These are phyloP conservation scores for Asarcornis scutulata DNA, from an alignment of 2,113 vertebrate genomes.

Conservation along the genomic window DNA sequence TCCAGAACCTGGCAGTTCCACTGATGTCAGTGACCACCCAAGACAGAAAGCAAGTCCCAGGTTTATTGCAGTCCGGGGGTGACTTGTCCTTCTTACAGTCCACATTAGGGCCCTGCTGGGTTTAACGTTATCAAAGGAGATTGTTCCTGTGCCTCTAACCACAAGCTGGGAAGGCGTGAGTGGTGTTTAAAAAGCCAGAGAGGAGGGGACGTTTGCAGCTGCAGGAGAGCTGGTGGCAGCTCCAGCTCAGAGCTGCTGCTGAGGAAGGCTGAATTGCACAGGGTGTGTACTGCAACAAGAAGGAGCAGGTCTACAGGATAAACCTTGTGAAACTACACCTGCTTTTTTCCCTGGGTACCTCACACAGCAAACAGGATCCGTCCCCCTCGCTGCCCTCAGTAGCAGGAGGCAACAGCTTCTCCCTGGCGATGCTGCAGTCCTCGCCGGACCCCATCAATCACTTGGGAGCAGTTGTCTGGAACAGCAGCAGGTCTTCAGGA, in stretches of 20 bases:
- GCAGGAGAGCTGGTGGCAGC: not conserved
- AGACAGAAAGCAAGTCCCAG: not conserved
- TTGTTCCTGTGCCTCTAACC: accelerated
- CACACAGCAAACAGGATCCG: not conserved
- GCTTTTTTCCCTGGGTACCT: not conserved
- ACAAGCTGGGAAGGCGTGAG: accelerated
- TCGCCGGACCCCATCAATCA: not conserved
- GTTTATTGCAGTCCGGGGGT: accelerated
- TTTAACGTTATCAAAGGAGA: accelerated
- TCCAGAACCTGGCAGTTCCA: not conserved
- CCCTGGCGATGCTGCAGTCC: not conserved
- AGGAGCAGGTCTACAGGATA: not conserved
- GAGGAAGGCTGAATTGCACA: not conserved
- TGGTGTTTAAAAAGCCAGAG: no score
- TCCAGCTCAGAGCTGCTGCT: accelerated
- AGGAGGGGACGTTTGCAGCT: not conserved
- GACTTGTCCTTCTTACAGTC: not conserved
- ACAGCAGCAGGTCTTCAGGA: not conserved
- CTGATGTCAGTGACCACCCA: not conserved
- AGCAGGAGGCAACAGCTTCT: not conserved
- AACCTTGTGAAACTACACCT: not conserved
- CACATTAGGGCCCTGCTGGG: accelerated
- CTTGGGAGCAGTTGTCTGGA: not conserved
- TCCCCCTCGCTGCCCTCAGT: accelerated
- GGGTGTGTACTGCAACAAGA: not conserved